Evolutionary conservation across 2,113 vertebrate genomes (phyloP).

Genomic region (Elanus axillaris): DNA sequence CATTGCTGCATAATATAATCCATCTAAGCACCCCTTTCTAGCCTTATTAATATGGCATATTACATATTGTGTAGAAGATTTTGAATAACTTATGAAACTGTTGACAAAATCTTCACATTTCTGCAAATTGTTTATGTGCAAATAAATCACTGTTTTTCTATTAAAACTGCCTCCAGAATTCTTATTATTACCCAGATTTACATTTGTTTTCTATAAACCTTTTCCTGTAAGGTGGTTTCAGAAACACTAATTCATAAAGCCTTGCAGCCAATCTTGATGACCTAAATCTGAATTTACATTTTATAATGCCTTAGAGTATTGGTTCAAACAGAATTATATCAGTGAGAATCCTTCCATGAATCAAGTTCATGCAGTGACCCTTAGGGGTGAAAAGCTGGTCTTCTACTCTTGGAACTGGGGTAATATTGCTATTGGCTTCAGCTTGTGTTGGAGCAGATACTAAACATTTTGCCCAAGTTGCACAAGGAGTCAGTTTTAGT

Average conservation of each 20-base stretch:
- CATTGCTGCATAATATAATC: neutral
- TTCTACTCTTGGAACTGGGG: neutral
- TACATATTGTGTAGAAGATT: neutral
- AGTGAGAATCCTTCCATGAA: neutral
- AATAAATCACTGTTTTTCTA: neutral
- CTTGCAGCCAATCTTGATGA: neutral
- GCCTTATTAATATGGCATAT: neutral
- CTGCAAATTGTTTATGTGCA: neutral
- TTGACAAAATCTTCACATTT: slow-evolving; percentile 1
- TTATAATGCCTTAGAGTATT: neutral
- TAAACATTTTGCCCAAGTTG: neutral
- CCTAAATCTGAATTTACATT: neutral
- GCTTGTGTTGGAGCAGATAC: neutral
- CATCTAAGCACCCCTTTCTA: neutral
- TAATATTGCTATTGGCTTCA: neutral
- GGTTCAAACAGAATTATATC: neutral
- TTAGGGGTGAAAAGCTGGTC: neutral
- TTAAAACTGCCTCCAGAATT: neutral
- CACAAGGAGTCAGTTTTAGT: neutral
- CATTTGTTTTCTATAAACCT: neutral
- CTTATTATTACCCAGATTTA: neutral
- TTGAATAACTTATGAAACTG: neutral
- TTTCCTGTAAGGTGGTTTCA: neutral
- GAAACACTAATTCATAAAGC: neutral
- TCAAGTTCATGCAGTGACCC: neutral